Evolutionary conservation across 2,888 invertebrate species (phyloP), one percentile per base, ranked within the genome.

Genomic region (Dolomedes plantarius): DNA sequence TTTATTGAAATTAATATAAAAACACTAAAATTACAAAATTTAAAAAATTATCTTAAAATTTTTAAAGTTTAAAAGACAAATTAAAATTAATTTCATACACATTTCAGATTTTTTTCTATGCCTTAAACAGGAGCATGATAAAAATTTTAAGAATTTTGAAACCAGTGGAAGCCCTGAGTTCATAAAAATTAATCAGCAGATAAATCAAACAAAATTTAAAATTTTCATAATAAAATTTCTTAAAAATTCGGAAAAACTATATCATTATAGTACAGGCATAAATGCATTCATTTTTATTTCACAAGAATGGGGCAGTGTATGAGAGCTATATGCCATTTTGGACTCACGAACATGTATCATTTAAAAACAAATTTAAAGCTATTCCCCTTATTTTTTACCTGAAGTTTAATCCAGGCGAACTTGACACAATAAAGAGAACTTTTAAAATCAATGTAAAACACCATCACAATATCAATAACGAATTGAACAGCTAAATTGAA

Each of bases 321-420:
- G 73, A 77, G 46, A 85, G 62, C 77, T 77, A 77, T 71, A 77
- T 77, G 67, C 83, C 77, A 50, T 76, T 75, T 32, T 39, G n/a
- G n/a, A n/a, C n/a, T 67, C 74, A 67, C 64, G 76, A 73, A 85
- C 31, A 62, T 28, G 56, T 56, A 73, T 72, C 27, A 71, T 62
- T 76, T 67, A 65, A 64, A 77, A 77, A 76, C 50, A 46, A 67
- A 62, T 41, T 72, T 72, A 85, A 83, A 85, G 76, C 77, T 85
- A 85, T 73, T 67, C 67, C 50, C 64, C n/a, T n/a, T n/a, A n/a
- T 62, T 29, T 76, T 80, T 73, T 85, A 83, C 77, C 85, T 77
- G 67, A 73, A 19, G 23, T 50, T 74, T 28, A 23, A 68, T 68
- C 19, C 11, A 69, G 6, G 36, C 27, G n/a, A n/a, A 31, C 19